phyloP scores from a whole-genome alignment of 92 coral and sea anemone genomes.

The Blastomussa wellsi region DNA sequence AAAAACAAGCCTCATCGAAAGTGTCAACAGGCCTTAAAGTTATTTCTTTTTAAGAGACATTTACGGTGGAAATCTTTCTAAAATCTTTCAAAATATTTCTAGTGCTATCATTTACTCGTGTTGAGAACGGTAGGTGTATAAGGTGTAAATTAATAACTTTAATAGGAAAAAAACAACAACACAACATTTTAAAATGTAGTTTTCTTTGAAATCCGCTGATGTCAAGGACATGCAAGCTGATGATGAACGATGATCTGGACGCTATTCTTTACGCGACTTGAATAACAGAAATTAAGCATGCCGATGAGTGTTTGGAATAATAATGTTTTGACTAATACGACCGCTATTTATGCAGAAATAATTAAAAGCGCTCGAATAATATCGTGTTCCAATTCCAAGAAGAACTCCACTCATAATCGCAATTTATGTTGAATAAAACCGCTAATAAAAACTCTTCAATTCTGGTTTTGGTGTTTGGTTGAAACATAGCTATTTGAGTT shows the following conservation, averaged over 20 bases:
- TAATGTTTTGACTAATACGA: slow-evolving; percentile 19
- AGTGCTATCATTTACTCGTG: neutral
- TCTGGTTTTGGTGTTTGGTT: neutral
- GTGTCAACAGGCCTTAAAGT: neutral
- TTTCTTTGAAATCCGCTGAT: neutral
- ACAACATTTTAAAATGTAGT: slow-evolving; percentile 3
- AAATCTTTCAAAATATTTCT: neutral
- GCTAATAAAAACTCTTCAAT: neutral
- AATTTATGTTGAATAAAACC: neutral
- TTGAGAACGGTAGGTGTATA: neutral
- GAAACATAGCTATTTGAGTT: neutral
- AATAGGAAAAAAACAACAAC: slow-evolving; percentile 35
- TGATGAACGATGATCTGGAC: neutral
- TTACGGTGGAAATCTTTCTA: neutral
- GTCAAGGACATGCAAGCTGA: neutral
- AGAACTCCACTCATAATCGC: neutral
- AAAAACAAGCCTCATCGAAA: neutral
- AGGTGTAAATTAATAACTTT: slow-evolving; percentile 54
- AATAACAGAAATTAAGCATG: neutral
- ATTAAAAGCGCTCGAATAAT: slow-evolving; percentile 8
- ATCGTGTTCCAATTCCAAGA: neutral
- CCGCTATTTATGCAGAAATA: slow-evolving; percentile 8
- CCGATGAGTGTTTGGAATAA: neutral
- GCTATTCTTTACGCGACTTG: slow-evolving; percentile 9
- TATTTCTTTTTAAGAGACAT: neutral